Evolutionary conservation across 2,113 vertebrate species (phyloP).

Genomic region (Thymallus thymallus): DNA sequence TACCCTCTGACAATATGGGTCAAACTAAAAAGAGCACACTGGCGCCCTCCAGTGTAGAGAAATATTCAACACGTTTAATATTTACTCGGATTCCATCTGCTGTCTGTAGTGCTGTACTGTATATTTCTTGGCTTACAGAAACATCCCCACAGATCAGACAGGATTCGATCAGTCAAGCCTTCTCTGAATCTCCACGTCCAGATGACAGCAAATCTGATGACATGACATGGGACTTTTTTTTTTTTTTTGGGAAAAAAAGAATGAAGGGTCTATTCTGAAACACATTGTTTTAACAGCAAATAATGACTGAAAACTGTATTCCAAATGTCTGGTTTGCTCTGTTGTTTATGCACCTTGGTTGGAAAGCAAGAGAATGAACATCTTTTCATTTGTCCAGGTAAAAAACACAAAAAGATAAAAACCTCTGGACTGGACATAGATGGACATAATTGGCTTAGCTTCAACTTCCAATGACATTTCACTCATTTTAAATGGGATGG

Average conservation of each 20-base stretch:
- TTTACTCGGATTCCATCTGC: not conserved
- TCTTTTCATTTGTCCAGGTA: not conserved
- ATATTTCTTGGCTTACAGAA: not conserved
- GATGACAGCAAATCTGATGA: not conserved
- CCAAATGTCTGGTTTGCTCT: no score
- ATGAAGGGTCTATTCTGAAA: no score
- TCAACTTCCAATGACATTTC: slow-evolving; percentile 38
- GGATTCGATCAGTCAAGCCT: not conserved
- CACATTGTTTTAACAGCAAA: no score
- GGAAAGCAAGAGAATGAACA: no score
- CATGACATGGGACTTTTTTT: not conserved
- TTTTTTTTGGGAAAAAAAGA: not conserved
- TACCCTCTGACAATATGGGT: not conserved
- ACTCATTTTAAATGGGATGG: not conserved
- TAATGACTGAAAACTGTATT: no score
- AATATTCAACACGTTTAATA: not conserved
- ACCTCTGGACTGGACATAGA: slow-evolving; percentile 23
- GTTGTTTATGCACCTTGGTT: not conserved
- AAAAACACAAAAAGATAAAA: not conserved
- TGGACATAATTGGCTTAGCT: slow-evolving; percentile 37
- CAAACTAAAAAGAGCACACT: slow-evolving; percentile 4
- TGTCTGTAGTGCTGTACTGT: not conserved
- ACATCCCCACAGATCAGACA: not conserved
- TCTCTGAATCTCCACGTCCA: not conserved
- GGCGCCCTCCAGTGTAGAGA: slow-evolving; percentile 58